These are phyloP conservation scores for Melospiza melodia DNA, from an alignment of 2,113 vertebrate genomes.

Conservation along the genomic window DNA sequence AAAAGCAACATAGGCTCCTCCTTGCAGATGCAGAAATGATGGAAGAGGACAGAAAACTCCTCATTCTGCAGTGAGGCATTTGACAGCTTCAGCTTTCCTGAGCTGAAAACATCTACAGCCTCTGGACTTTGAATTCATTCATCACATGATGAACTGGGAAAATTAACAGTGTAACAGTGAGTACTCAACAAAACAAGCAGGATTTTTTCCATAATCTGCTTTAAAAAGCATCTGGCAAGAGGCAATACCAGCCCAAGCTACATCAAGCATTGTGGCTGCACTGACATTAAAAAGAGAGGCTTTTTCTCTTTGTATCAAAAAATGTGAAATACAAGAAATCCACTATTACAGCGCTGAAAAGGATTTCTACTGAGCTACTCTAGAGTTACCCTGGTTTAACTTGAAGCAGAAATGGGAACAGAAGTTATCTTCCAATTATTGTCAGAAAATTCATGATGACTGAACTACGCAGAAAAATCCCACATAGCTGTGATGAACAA, in stretches of 20 bases:
- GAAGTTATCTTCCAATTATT: not conserved
- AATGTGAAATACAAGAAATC: not conserved
- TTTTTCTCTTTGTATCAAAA: not conserved
- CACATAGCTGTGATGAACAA: not conserved
- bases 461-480: not conserved
- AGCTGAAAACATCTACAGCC: not conserved
- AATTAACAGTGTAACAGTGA: not conserved
- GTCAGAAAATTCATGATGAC: not conserved
- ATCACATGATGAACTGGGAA: not conserved
- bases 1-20: not conserved
- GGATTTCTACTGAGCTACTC: fast-evolving
- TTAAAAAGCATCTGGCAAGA: not conserved
- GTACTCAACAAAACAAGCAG: not conserved
- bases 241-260: not conserved
- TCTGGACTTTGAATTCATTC: not conserved
- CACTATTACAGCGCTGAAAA: not conserved
- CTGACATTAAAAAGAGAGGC: not conserved
- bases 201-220: not conserved
- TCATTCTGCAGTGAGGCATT: not conserved
- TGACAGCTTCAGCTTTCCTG: not conserved
- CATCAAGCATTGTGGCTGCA: not conserved
- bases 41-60: not conserved
- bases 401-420: not conserved
- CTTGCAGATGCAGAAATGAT: not conserved
- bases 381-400: not conserved